A percentile compares a stretch with the other conserved stretches of the same genome.
phyloP scores from a whole-genome alignment of 2,113 vertebrate species.

The Zeus faber region DNA sequence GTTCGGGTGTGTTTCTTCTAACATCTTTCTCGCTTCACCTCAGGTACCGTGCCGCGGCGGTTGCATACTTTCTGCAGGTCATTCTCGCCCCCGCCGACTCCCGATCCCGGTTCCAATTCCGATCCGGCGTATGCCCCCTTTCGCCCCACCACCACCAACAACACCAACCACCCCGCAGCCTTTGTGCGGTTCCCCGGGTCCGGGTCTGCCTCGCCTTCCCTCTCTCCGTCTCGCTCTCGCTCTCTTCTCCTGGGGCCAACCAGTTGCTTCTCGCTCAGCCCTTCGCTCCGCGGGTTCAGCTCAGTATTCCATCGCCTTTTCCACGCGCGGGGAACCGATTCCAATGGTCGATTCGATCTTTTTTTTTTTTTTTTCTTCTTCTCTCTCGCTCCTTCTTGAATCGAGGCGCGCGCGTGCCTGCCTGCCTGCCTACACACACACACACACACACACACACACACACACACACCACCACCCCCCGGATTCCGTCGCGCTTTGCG shows the following conservation, averaged over 20 bases:
- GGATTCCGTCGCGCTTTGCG: neutral
- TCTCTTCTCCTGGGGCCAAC: constrained; percentile 28
- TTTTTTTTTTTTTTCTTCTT: too few species aligned
- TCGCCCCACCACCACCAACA: too few species aligned
- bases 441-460: too few species aligned
- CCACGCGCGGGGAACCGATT: constrained; percentile 13
- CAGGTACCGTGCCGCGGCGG: constrained; percentile 74
- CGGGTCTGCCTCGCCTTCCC: constrained; percentile 35
- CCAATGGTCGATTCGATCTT: too few species aligned
- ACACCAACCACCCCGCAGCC: too few species aligned
- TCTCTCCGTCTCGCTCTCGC: constrained; percentile 30
- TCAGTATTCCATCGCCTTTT: constrained; percentile 41
- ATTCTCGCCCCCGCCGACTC: constrained; percentile 76
- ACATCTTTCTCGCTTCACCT: constrained; percentile 86
- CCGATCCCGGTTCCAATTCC: constrained; percentile 53
- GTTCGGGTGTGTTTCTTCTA: constrained; percentile 86
- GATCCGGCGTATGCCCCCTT: constrained; percentile 61
- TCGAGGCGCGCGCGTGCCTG: neutral
- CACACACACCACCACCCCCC: neutral
- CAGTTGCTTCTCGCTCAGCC: constrained; percentile 34
- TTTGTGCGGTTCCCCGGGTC: constrained; percentile 30
- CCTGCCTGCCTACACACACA: too few species aligned
- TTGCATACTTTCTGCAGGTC: constrained; percentile 80
- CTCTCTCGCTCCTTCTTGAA: neutral
- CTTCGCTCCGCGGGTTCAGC: constrained; percentile 30